Evolutionary conservation across 1,140 invertebrate genomes (phyloP).

Genomic region (Sinonovacula constricta): DNA sequence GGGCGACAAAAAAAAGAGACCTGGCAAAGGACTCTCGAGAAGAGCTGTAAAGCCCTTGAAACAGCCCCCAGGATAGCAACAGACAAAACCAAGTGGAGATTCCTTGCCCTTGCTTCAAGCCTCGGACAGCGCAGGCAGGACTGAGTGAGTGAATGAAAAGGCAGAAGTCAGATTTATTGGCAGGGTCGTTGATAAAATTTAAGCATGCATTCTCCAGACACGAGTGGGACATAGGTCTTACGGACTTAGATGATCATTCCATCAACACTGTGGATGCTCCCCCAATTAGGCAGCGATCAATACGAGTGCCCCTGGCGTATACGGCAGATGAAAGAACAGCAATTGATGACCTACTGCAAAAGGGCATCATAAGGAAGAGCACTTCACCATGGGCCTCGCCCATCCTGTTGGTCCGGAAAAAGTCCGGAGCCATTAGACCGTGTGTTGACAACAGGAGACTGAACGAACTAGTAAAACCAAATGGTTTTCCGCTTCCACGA

Average conservation of each 20-base stretch:
- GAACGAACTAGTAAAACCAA: constrained; percentile 35
- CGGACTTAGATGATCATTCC: constrained; percentile 29
- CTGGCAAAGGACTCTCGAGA: no score
- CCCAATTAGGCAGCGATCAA: constrained; percentile 31
- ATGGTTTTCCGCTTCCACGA: no score
- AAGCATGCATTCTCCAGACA: neutral
- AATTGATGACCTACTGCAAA: constrained; percentile 20
- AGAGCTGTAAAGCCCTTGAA: no score
- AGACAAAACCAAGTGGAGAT: no score
- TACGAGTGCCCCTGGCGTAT: constrained; percentile 39
- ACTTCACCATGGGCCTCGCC: constrained; percentile 9
- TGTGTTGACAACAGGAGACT: constrained; percentile 79
- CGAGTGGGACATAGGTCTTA: constrained; percentile 33
- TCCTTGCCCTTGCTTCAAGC: no score
- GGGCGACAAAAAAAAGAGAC: no score
- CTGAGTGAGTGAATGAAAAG: no score
- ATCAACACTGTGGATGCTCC: constrained; percentile 40
- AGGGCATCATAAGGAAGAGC: constrained; percentile 17
- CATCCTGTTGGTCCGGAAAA: constrained; percentile 30
- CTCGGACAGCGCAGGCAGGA: no score
- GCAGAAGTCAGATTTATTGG: neutral
- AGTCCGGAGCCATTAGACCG: constrained; percentile 9
- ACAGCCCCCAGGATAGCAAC: no score
- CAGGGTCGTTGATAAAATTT: neutral
- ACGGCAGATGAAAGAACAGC: constrained; percentile 30